Base-by-base conservation (phyloP, 2,888 invertebrate genomes). In the Hesperia comma region DNA sequence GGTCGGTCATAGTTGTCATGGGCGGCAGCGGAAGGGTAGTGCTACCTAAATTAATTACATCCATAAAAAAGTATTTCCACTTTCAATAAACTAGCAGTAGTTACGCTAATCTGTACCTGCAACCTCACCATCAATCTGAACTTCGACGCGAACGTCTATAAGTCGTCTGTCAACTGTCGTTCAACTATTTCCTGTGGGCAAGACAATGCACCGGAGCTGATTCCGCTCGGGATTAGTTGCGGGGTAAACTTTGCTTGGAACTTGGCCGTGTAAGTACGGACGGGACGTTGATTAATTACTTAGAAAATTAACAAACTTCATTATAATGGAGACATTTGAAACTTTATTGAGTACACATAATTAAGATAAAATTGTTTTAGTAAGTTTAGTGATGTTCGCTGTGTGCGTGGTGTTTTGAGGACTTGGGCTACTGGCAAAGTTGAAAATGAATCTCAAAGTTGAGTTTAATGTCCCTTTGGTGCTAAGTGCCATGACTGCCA, bases 211-310 rank as follows among this genome's bases (percentile, higher is more conserved):
- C 51, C 26, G 26, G 10, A 58, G 41, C 51, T 56, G 64, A 49
- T 58, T 63, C 46, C 49, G 14, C 49, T 19, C 40, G 40, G 49
- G 63, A 63, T 57, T 49, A 63, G 63, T 63, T 62, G 12, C 12
- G 40, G 57, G 40, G 56, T 19, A 56, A 57, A 51, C 49, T 57
- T 26, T 40, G 17, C 46, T 17, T 49, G 14, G 57, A 57, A 57
- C 46, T 63, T 51, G 17, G 63, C 21, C 57, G 63, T 63, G 40
- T 49, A 57, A 57, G 56, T 21, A 63, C 56, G 37, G 63, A 57
- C 56, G 43, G 19, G 63, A 56, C 63, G 60, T 51, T 61, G 60
- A 61, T 61, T 61, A 51, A 61, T 61, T 61, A 61, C 63, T 63
- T 49, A 26, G 57, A 56, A 63, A 63, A 40, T 49, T 61, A n/a